Base-by-base conservation (phyloP, 2,113 vertebrate species). In the Mirounga angustirostris region DNA sequence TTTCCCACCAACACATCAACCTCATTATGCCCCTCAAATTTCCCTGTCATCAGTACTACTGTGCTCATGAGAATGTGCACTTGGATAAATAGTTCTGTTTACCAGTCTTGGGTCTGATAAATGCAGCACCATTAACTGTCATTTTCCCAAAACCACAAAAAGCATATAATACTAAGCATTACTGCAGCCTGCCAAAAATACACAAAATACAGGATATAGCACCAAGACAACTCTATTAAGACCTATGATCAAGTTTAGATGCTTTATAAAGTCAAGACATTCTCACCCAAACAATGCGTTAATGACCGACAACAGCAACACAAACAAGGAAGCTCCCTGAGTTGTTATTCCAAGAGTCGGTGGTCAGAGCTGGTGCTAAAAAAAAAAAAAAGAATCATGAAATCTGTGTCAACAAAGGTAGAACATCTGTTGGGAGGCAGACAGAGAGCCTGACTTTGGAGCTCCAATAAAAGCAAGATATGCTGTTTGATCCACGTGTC, bases 71-170 rank as follows among this genome's bases (percentile, higher is more conserved):
- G 90, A 97, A 96, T 79, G n/a, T 94, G 52, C 65, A 36, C 71
- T 89, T 91, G 71, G 80, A 73, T 88, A 95, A 95, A 96, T 54
- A 90, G 58, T 91, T 86, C 80, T 97, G 58, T 94, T 98, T 93
- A 93, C 36, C 24, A 26, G 67, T n/a, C 74, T 80, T 79, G 46
- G 73, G 79, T 58, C 61, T 97, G 86, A 96, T 87, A 97, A 97
- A 97, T 79, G 26, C 40, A 84, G 56, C 74, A 92, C 43, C 33
- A 95, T 97, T 94, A 82, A 91, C 93, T 93, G 95, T 89, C 95
- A 97, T 96, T 97, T 94, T 92, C 46, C 46, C 43, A 43, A 96
- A 95, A 94, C 28, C 58, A 91, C 71, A 91, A 67, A 97, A 96
- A 81, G 73, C 40, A 73, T 80, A 52, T 52, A 83, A 95, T 30